These are phyloP conservation scores for Aphelinus certus DNA, from an alignment of 1,140 invertebrate species.

Conservation along the genomic window DNA sequence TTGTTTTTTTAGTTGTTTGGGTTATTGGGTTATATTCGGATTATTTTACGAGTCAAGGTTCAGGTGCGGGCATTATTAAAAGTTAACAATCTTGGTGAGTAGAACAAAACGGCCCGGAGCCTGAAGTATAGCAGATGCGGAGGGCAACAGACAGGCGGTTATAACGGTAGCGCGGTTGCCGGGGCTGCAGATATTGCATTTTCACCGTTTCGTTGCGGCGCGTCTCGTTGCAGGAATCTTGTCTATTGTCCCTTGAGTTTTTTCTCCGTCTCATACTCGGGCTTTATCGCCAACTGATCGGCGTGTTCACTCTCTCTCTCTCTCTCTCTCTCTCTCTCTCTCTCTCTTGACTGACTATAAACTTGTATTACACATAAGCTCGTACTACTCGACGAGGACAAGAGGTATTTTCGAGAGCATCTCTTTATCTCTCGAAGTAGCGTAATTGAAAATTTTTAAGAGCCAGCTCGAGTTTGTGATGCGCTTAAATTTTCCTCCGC, in stretches of 20 bases:
- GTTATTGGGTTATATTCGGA: too few species aligned
- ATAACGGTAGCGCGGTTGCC: constrained; percentile 9
- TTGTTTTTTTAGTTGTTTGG: too few species aligned
- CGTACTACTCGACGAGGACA: constrained; percentile 1
- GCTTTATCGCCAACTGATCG: constrained; percentile 13
- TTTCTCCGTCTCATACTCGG: constrained; percentile 2
- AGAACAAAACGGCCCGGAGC: constrained; percentile 6
- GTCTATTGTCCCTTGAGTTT: constrained; percentile 15
- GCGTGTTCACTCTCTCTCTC: too few species aligned
- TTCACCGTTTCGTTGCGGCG: background rate
- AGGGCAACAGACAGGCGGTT: background rate
- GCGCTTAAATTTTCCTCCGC: too few species aligned
- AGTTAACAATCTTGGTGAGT: too few species aligned
- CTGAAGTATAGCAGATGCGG: background rate
- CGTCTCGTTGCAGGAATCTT: constrained; percentile 21
- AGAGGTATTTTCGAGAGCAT: background rate
- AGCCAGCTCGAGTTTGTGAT: background rate
- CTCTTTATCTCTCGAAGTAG: background rate
- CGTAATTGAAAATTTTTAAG: constrained; percentile 25
- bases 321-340: background rate
- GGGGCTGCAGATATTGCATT: constrained; percentile 22
- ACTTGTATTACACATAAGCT: background rate
- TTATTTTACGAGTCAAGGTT: too few species aligned
- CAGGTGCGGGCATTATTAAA: too few species aligned
- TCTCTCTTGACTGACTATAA: background rate